These are phyloP conservation scores for Epinephelus coioides DNA, from an alignment of 2,797 vertebrate genomes.

Conservation along the genomic window DNA sequence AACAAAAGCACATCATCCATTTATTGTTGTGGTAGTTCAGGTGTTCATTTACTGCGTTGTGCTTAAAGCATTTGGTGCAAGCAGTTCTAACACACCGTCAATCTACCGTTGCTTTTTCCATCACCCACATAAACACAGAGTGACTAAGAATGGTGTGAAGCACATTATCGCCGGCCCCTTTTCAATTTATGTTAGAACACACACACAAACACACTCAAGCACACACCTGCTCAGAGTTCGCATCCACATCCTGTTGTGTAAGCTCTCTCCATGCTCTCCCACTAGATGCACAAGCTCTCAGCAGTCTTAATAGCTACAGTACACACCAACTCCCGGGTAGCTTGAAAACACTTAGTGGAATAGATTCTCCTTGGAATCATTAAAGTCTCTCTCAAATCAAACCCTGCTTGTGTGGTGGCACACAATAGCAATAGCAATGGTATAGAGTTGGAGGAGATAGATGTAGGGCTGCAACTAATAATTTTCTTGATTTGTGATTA, in stretches of 20 bases:
- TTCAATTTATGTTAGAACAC: background rate
- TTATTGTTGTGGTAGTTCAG: background rate
- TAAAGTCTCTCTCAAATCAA: constrained; percentile 1
- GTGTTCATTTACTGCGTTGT: background rate
- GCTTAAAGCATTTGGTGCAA: background rate
- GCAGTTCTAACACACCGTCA: background rate
- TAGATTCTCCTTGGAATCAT: constrained; percentile 27
- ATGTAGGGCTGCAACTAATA: too few species aligned
- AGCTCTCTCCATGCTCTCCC: background rate
- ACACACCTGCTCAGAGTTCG: constrained; percentile 14
- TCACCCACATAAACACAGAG: background rate
- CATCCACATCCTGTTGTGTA: constrained; percentile 22
- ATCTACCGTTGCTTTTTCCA: background rate
- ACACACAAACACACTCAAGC: constrained; percentile 9
- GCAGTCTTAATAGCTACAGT: constrained; percentile 3
- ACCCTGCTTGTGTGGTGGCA: too few species aligned
- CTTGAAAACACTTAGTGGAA: constrained; percentile 35
- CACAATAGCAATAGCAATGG: too few species aligned
- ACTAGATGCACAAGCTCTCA: background rate
- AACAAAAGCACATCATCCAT: constrained; percentile 18
- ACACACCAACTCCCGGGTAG: background rate
- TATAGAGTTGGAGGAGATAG: too few species aligned
- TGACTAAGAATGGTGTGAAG: constrained; percentile 11
- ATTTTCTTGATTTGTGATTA: too few species aligned
- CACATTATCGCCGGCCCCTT: background rate